A percentile compares a stretch with the other conserved stretches of the same genome.
Evolutionary conservation across 64 coral and sea anemone genomes (phyloP).

Genomic region (Acropora yongei): DNA sequence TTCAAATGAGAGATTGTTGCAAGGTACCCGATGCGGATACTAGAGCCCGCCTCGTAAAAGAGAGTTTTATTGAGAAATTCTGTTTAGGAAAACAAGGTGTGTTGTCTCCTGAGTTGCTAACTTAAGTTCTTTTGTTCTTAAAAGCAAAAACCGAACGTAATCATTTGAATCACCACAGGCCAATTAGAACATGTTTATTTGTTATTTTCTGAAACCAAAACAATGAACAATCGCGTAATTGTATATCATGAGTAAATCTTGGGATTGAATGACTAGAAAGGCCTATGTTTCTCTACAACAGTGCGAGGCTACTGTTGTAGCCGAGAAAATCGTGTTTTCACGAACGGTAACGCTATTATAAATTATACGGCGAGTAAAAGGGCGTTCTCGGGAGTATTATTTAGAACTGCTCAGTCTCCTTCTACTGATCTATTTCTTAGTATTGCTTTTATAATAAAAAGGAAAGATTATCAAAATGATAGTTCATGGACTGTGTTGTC

Average conservation of each 20-base stretch:
- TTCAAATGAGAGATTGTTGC: too few relatives aligned
- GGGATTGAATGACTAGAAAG: neutral
- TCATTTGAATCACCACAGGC: neutral
- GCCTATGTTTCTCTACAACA: neutral
- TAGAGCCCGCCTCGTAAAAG: too few relatives aligned
- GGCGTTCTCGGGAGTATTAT: too few relatives aligned
- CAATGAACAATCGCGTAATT: neutral
- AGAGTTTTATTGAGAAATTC: too few relatives aligned
- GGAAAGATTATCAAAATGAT: neutral
- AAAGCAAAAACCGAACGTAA: too few relatives aligned
- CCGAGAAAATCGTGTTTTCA: neutral
- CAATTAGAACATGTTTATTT: constrained; percentile 2
- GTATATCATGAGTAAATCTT: neutral
- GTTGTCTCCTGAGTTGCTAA: too few relatives aligned
- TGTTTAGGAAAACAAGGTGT: too few relatives aligned
- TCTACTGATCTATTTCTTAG: neutral
- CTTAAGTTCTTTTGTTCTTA: too few relatives aligned
- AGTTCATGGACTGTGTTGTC: neutral
- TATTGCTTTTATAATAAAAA: neutral
- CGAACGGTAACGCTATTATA: neutral
- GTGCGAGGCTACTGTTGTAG: neutral
- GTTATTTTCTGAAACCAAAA: neutral
- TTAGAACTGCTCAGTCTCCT: neutral
- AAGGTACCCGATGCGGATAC: too few relatives aligned
- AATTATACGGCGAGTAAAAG: neutral